Base-by-base conservation (phyloP, 2,113 vertebrate genomes). In the Eira barbara region DNA sequence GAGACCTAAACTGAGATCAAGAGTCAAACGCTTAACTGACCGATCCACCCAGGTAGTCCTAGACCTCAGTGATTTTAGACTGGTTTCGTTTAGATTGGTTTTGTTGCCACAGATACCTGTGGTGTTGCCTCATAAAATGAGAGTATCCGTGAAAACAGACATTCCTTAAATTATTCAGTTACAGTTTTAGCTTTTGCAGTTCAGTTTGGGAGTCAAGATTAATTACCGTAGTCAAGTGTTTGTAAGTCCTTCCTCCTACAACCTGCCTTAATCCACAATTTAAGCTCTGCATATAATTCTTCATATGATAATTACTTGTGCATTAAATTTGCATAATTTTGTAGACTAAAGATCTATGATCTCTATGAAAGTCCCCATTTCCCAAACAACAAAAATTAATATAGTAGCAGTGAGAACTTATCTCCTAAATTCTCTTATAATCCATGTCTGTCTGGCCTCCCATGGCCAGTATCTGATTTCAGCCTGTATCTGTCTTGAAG, bases 101-200 rank as follows among this genome's bases (percentile, higher is more conserved):
- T 76, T 45, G 42, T 76, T 76, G 42, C 73, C 73, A 31, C 27
- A 76, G 73, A 45, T 69, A 31, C 74, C 34, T 95, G 31, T 63
- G 52, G 59, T 23, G 3, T 79, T 94, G 63, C 13, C 25, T 80
- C 78, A 74, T 95, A 83, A 96, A 95, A 82, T 76, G 36, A 91
- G 36, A 61, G 52, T 42, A 76, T 52, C 61, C 27, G 27, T 80
- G 57, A 34, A 67, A 96, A 88, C 18, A 92, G 49, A 95, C 55
- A 95, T 21, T 94, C n/a, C 82, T 89, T 96, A 91, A 97, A 76
- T 85, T 93, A 97, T 17, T 96, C 74, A 71, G 34, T 97, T 95
- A 91, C 18, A 97, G 59, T 95, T 93, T 95, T 81, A 96, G 67
- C 45, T n/a, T 97, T 90, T 92, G 59, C 90, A 96, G 88, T 86